Evolutionary conservation across 2,888 invertebrate species (phyloP).

Genomic region (Aplocera efformata): DNA sequence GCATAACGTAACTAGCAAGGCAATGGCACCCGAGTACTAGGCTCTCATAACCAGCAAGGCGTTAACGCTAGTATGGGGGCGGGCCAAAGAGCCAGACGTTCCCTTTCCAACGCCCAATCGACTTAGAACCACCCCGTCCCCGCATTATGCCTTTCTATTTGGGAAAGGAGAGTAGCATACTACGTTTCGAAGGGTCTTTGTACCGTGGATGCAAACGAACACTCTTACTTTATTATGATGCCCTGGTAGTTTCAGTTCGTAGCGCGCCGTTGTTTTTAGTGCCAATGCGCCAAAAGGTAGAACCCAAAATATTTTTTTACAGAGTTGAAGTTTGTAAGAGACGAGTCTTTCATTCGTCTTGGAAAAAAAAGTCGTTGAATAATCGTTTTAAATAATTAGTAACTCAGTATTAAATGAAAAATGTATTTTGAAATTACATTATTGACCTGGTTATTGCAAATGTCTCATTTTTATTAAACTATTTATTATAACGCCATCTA

Average conservation of each 20-base stretch:
- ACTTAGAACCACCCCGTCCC: conserved; percentile 61
- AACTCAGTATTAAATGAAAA: too few species aligned
- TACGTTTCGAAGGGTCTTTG: conserved; percentile 44
- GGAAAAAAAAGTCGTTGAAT: too few species aligned
- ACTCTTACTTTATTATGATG: conserved; percentile 50
- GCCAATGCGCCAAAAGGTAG: background rate
- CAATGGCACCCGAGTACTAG: conserved; percentile 62
- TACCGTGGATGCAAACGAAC: conserved; percentile 42
- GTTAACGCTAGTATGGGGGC: conserved; percentile 69
- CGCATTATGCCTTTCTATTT: conserved; percentile 37
- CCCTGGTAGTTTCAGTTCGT: conserved; percentile 60
- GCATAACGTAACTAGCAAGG: conserved; percentile 43
- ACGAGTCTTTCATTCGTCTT: too few species aligned
- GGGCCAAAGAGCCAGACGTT: conserved; percentile 70
- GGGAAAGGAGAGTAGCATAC: conserved; percentile 41
- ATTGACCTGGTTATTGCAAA: too few species aligned
- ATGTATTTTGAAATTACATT: too few species aligned
- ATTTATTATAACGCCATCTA: conserved; percentile 31
- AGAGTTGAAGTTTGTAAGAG: too few species aligned
- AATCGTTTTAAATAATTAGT: too few species aligned
- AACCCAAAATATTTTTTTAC: too few species aligned
- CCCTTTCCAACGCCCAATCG: conserved; percentile 67
- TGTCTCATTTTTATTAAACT: too few species aligned
- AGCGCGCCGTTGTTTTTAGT: conserved; percentile 31
- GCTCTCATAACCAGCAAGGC: conserved; percentile 69